phyloP scores from a whole-genome alignment of 2,888 invertebrate species.

The Phrixothrix hirtus region DNA sequence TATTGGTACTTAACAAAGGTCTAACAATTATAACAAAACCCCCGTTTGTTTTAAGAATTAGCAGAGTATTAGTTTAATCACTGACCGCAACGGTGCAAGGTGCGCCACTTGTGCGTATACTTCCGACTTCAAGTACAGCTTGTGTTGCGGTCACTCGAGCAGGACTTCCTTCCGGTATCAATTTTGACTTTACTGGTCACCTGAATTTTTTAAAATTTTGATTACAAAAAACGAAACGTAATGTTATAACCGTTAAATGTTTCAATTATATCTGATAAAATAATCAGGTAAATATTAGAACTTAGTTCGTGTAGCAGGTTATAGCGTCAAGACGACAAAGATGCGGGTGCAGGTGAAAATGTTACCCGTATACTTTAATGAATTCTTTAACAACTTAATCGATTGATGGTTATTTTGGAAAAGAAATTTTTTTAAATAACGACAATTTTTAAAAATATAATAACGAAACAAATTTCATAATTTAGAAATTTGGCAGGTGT shows the following conservation, averaged over 20 bases:
- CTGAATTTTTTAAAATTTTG: too few relatives aligned
- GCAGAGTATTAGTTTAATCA: conserved; percentile 23
- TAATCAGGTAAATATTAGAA: too few relatives aligned
- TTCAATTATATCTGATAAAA: too few relatives aligned
- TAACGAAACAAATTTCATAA: too few relatives aligned
- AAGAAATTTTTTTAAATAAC: too few relatives aligned
- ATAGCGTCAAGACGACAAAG: conserved; percentile 11
- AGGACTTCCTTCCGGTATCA: conserved; percentile 31
- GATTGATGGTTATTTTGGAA: too few relatives aligned
- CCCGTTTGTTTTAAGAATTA: conserved; percentile 6
- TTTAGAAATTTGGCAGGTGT: conserved; percentile 17
- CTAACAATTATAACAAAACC: too few relatives aligned
- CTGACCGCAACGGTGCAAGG: conserved; percentile 30
- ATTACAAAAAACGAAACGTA: too few relatives aligned
- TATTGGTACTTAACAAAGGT: too few relatives aligned
- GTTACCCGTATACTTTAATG: conserved; percentile 16
- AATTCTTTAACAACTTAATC: conserved; percentile 12
- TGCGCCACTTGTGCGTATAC: conserved; percentile 28
- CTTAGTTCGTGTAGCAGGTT: conserved; percentile 23
- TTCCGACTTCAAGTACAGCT: conserved; percentile 30
- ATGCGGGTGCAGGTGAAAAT: conserved; percentile 29
- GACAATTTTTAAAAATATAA: too few relatives aligned
- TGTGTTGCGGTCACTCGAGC: conserved; percentile 30
- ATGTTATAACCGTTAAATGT: too few relatives aligned
- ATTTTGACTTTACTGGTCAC: conserved; percentile 8